These are phyloP conservation scores for Cyanoliseus patagonus DNA, from an alignment of 2,113 vertebrate genomes.

Conservation along the genomic window DNA sequence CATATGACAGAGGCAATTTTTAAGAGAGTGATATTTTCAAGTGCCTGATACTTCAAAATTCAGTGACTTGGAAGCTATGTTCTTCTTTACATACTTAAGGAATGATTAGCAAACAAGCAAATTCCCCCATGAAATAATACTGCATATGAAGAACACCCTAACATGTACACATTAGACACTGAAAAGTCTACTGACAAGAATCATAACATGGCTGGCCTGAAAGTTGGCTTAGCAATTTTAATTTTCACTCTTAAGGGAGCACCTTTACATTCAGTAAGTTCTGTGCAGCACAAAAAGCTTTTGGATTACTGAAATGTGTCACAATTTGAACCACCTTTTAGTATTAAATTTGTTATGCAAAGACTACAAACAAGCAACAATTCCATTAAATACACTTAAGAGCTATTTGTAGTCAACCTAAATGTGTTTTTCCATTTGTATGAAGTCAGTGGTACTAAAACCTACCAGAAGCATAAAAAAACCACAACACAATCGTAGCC, in stretches of 20 bases:
- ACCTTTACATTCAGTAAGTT: not conserved
- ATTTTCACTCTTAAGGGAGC: not conserved
- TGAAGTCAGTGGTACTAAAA: not conserved
- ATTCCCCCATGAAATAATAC: not conserved
- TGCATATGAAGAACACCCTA: not conserved
- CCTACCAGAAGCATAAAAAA: not conserved
- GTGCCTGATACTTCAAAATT: not conserved
- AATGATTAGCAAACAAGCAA: not conserved
- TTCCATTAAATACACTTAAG: not conserved
- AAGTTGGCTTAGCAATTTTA: not conserved
- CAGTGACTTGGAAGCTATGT: not conserved
- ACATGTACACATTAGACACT: not conserved
- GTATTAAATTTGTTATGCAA: not conserved
- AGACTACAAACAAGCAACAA: not conserved
- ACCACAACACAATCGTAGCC: rapidly evolving
- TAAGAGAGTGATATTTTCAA: not conserved
- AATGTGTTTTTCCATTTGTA: not conserved
- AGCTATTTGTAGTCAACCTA: not conserved
- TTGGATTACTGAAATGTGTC: not conserved
- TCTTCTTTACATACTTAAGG: not conserved
- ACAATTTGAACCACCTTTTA: not conserved
- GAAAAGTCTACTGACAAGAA: not conserved
- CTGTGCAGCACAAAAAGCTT: not conserved
- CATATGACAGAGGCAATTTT: not conserved
- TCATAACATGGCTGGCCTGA: not conserved